These are phyloP conservation scores for Acanthiza pusilla DNA, from an alignment of 2,797 vertebrate species.

Conservation along the genomic window DNA sequence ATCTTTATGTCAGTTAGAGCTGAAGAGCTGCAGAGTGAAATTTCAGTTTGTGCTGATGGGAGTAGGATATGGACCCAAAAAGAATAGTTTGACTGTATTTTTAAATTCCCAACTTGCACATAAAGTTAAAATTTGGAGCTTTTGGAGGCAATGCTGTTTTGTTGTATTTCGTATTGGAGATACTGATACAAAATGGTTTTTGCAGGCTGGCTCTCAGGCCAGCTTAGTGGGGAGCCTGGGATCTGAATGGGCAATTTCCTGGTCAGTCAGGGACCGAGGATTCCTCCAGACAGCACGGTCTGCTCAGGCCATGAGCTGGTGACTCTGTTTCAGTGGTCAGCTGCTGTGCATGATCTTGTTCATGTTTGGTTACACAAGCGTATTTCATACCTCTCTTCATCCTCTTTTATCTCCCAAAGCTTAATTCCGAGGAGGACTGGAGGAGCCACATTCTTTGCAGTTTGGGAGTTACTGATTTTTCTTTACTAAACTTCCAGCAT, in stretches of 20 bases:
- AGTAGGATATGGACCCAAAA: background rate
- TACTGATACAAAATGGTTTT: background rate
- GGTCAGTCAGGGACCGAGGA: background rate
- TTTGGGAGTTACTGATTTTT: background rate
- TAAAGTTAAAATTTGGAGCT: background rate
- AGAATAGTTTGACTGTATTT: background rate
- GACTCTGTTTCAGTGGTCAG: background rate
- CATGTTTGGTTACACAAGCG: accelerated
- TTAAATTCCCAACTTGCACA: accelerated
- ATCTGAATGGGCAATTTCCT: background rate
- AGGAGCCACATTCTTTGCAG: background rate
- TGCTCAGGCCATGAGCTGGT: background rate
- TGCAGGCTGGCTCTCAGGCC: background rate
- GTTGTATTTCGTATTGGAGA: background rate
- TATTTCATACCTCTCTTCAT: background rate
- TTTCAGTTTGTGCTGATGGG: background rate
- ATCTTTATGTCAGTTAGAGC: background rate
- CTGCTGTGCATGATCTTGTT: background rate
- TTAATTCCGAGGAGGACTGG: background rate
- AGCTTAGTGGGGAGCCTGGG: background rate
- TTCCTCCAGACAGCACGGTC: accelerated
- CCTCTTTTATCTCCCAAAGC: background rate
- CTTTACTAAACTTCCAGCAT: background rate
- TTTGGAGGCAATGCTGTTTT: background rate
- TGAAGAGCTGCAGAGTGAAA: background rate